Base-by-base conservation (phyloP, 2,113 vertebrate species). In the Brachionichthys hirsutus region DNA sequence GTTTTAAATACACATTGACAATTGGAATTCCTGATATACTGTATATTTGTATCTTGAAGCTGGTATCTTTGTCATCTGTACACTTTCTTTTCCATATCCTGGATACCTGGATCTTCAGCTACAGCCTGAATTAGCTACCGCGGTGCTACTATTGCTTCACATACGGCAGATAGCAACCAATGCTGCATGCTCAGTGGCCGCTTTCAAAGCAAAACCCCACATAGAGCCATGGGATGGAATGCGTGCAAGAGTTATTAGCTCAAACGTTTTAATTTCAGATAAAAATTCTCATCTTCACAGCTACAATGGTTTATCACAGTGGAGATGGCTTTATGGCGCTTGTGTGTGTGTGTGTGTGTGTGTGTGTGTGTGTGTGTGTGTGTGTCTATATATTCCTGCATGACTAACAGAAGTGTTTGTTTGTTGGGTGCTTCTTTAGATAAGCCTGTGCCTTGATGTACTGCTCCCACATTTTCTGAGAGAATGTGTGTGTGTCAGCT, bases 221-320 rank as follows among this genome's bases (percentile, higher is more conserved):
- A 63, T 34, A n/a, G n/a, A n/a, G 38, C 22, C 7, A 38, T 53
- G 44, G 50, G 17, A 43, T 45, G 53, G 55, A 36, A 48, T 50
- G 22, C 17, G 18, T 51, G 22, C 22, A 63, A 40, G 17, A 30
- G 20, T 40, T 70, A 50, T 59, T 36, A 64, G 62, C 53, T 52
- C 38, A 64, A 70, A 64, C 43, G 9, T 54, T 40, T 72, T 36
- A 49, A 65, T 62, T 65, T 78, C 16, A 71, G 73, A 78, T 73
- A 42, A 70, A 73, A 83, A 16, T 58, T 75, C 62, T 77, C 54
- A 65, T 73, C 66, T 58, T 84, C 72, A 81, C 67, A 82, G 85
- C 57, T 48, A 65, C 81, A 82, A 75, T 63, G 54, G 67, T 77
- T 77, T 52, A 75, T 90, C 84, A 87, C 87, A 89, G 88, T 89